phyloP scores from a whole-genome alignment of 2,113 vertebrate genomes.

The Psittacula cyanocephala region DNA sequence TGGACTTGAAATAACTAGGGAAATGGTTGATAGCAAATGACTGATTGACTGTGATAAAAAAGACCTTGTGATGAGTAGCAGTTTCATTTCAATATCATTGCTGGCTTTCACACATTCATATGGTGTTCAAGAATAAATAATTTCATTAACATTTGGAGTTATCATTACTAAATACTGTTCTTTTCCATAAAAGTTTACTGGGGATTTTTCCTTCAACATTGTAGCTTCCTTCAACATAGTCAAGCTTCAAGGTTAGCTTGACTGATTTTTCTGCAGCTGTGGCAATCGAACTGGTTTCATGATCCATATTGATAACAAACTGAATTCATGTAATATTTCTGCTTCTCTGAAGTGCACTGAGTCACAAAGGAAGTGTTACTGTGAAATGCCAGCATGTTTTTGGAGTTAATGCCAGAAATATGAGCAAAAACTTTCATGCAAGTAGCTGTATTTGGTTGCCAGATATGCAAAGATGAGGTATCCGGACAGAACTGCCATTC shows the following conservation, averaged over 20 bases:
- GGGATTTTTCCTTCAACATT: background rate
- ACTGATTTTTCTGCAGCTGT: background rate
- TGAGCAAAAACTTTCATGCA: background rate
- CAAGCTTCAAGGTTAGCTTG: background rate
- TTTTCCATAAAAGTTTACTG: background rate
- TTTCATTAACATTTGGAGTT: background rate
- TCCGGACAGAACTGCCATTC: background rate
- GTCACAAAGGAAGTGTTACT: background rate
- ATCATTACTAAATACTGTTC: background rate
- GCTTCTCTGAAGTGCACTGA: background rate
- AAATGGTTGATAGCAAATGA: background rate
- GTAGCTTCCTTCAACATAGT: too few relatives aligned
- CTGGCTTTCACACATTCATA: background rate
- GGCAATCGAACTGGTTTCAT: background rate
- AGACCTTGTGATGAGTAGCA: background rate
- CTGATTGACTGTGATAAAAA: background rate
- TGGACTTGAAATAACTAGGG: background rate
- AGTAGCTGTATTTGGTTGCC: background rate
- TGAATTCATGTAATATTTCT: background rate
- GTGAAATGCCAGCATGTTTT: background rate
- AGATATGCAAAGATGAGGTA: background rate
- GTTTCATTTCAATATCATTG: background rate
- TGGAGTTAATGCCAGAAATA: background rate
- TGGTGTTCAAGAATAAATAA: background rate
- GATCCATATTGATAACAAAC: background rate